Evolutionary conservation across 2,113 vertebrate genomes (phyloP).

Genomic region (Taurulus bubalis): DNA sequence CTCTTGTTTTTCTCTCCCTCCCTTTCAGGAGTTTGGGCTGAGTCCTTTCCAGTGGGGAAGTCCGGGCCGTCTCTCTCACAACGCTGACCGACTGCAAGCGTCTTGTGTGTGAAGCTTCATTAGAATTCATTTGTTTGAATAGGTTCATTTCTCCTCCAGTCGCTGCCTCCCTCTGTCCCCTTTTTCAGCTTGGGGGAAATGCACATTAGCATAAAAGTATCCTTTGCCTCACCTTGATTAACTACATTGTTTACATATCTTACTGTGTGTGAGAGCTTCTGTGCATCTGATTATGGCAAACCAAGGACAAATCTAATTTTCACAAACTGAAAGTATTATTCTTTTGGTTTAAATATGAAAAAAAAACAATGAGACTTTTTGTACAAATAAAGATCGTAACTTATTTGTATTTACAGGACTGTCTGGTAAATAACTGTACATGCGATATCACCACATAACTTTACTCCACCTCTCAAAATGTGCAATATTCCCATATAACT

Average conservation of each 20-base stretch:
- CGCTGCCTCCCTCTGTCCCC: conserved; percentile 27
- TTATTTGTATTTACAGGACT: background rate
- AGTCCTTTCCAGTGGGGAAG: conserved; percentile 63
- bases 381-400: background rate
- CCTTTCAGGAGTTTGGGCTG: conserved; percentile 57
- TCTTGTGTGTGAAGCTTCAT: conserved; percentile 67
- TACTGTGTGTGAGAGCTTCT: background rate
- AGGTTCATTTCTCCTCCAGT: conserved; percentile 54
- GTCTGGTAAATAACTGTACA: background rate
- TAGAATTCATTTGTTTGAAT: conserved; percentile 74
- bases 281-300: background rate
- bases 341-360: background rate
- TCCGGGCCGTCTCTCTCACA: conserved; percentile 49
- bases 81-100: conserved; percentile 50
- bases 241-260: conserved; percentile 8
- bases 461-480: too few relatives aligned
- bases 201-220: conserved; percentile 63
- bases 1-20: conserved; percentile 65
- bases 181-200: conserved; percentile 22
- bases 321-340: background rate
- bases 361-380: background rate
- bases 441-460: too few relatives aligned
- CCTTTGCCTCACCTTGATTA: conserved; percentile 61
- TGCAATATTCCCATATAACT: too few relatives aligned
- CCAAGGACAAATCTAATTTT: background rate